These are phyloP conservation scores for Paramormyrops kingsleyae DNA, from an alignment of 2,113 vertebrate species.

Conservation along the genomic window DNA sequence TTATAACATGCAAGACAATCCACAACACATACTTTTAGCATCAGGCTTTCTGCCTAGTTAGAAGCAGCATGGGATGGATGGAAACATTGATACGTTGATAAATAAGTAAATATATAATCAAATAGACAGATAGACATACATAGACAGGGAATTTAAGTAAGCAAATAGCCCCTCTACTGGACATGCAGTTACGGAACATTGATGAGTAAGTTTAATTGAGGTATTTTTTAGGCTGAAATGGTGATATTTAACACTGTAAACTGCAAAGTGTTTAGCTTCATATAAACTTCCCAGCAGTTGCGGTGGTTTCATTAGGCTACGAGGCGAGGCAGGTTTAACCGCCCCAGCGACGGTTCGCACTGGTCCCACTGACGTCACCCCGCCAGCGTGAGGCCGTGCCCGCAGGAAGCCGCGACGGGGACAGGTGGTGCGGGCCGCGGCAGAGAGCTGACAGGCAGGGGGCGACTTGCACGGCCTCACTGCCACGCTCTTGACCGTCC, in stretches of 20 bases:
- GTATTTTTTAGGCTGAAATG: not conserved
- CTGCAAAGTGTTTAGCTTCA: not conserved
- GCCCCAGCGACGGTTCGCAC: not conserved
- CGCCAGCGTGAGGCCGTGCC: not conserved
- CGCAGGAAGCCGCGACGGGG: not conserved
- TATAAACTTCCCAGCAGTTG: not conserved
- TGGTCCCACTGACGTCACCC: not conserved
- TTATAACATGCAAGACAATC: not conserved
- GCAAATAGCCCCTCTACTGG: not conserved
- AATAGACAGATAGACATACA: not conserved
- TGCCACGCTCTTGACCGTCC: not conserved
- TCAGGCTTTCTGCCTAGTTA: not conserved
- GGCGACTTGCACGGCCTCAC: not conserved
- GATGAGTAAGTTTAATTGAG: not conserved
- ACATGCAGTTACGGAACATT: not conserved
- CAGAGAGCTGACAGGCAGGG: not conserved
- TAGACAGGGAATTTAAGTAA: not conserved
- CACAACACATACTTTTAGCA: not conserved
- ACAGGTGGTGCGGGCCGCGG: not conserved
- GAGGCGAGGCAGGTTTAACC: not conserved
- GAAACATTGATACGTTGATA: not conserved
- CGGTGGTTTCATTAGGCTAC: not conserved
- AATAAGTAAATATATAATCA: not conserved
- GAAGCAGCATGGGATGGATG: not conserved
- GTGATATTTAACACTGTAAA: not conserved